Evolutionary conservation across 2,113 vertebrate species (phyloP), one percentile per base, ranked within the genome.

Genomic region (Aix galericulata): DNA sequence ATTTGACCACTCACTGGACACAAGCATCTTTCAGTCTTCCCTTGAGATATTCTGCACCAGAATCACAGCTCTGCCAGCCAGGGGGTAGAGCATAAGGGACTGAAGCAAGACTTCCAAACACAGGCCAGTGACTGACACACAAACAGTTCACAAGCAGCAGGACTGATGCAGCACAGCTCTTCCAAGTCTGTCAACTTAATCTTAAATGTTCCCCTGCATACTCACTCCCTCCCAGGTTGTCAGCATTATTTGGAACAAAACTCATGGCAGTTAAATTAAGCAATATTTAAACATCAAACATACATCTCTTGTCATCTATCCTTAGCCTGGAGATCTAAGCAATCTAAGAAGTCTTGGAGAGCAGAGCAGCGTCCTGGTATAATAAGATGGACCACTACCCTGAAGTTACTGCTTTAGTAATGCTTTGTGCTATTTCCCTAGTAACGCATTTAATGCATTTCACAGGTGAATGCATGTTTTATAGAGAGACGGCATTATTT

Each of bases 171-270:
- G 10, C 74, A 38, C 42, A 68, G 34, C 20, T 68, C 55, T 69
- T 59, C 32, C 42, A 58, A 64, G 63, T 6, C 29, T 14, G 66
- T 22, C 42, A 31, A 31, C 29, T 64, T 6, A 52, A 32, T 8
- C 9, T 31, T 36, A 26, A 48, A 7, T 31, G 34, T 38, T 6
- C 5, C 48, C 12, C 0, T 2, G 1, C 12, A 0, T 1, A n/a
- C 4, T 18, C 80, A 55, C 53, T 55, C 13, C 53, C 53, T 29
- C 53, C 27, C 53, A 48, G 20, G 46, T 48, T 48, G 20, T 22
- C 46, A 71, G 40, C 20, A 12, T 32, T 40, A 22, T 42, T 79
- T 59, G 82, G 17, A 82, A 63, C 29, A 50, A 71, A 78, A 26
- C 7, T 42, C 15, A 38, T 1, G 4, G 11, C 42, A 79, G 25